phyloP scores from a whole-genome alignment of 2,888 invertebrate species.

The Conchocele bisecta region DNA sequence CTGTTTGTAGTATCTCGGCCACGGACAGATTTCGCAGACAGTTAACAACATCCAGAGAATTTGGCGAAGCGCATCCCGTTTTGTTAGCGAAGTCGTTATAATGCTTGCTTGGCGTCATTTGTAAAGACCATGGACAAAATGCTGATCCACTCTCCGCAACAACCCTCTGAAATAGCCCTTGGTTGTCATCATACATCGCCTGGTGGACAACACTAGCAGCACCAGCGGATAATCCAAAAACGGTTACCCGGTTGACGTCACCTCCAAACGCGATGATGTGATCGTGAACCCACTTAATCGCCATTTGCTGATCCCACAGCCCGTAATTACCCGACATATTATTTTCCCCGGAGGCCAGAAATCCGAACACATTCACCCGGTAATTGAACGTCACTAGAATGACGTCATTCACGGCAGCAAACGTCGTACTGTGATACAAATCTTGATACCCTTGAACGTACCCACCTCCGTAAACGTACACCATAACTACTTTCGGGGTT shows the following conservation, averaged over 20 bases:
- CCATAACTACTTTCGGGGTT: constrained; percentile 17
- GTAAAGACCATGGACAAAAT: constrained; percentile 4
- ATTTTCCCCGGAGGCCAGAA: constrained; percentile 17
- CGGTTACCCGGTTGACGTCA: constrained; percentile 4
- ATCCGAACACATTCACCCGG: constrained; percentile 19
- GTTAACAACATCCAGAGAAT: not conserved
- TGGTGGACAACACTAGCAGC: constrained; percentile 29
- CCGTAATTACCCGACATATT: constrained; percentile 23
- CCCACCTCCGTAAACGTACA: constrained; percentile 30
- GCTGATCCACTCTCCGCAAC: constrained; percentile 33
- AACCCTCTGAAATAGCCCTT: constrained; percentile 15
- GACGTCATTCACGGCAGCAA: constrained; percentile 16
- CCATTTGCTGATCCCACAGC: constrained; percentile 42
- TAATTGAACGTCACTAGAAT: constrained; percentile 36
- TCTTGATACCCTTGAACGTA: constrained; percentile 3
- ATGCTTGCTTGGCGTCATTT: not conserved
- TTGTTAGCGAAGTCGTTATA: not conserved
- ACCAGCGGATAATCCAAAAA: constrained; percentile 38
- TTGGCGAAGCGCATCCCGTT: not conserved
- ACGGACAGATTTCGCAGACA: not conserved
- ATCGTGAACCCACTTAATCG: constrained; percentile 38
- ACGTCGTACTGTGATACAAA: not conserved
- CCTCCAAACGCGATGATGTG: constrained; percentile 37
- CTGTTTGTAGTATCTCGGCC: not conserved
- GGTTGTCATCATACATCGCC: constrained; percentile 28